These are phyloP conservation scores for Halcyon smyrnensis DNA, from an alignment of 2,797 vertebrate genomes.

Conservation along the genomic window DNA sequence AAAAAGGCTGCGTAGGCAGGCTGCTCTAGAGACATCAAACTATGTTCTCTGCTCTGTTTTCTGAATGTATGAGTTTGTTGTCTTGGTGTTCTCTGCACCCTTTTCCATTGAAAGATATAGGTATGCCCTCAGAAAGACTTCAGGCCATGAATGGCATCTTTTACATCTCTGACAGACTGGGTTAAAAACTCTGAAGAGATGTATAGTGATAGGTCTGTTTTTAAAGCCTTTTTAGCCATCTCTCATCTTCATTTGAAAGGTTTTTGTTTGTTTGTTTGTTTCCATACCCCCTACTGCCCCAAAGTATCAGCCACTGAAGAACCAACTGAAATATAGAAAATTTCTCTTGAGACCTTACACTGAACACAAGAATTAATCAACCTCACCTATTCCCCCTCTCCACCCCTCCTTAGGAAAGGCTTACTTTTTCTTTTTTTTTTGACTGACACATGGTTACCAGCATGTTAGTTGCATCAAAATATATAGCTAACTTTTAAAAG, in stretches of 20 bases:
- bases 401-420: neutral
- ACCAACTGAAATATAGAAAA: neutral
- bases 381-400: accelerated
- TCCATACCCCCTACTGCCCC: accelerated
- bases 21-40: neutral
- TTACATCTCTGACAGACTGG: neutral
- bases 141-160: neutral
- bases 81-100: neutral
- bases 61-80: neutral
- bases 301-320: neutral
- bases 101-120: neutral
- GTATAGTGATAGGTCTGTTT: neutral
- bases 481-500: neutral
- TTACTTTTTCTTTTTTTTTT: neutral
- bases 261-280: too few relatives aligned
- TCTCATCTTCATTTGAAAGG: neutral
- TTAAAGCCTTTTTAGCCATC: neutral
- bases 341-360: neutral
- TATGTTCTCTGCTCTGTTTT: neutral
- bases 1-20: neutral
- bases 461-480: neutral
- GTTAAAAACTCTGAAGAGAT: neutral
- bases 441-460: neutral
- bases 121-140: neutral
- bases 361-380: neutral